phyloP scores from a whole-genome alignment of 2,797 vertebrate genomes.

The Sylvia borin region DNA sequence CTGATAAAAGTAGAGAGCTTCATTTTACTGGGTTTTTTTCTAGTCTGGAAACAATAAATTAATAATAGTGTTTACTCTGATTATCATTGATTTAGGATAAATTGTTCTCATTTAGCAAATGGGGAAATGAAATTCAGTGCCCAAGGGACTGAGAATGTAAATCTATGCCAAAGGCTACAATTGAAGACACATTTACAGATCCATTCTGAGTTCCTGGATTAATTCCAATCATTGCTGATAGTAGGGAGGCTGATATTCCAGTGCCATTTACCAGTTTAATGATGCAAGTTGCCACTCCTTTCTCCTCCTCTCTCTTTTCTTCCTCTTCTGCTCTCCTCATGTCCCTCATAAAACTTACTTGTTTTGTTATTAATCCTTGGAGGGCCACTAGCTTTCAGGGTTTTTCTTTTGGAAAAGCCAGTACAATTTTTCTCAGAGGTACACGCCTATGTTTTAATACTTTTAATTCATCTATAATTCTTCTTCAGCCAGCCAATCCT shows the following conservation, averaged over 20 bases:
- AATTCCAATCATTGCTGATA: conserved; percentile 29
- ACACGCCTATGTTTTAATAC: background rate
- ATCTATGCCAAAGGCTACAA: conserved; percentile 29
- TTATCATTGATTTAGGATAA: conserved; percentile 66
- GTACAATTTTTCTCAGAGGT: background rate
- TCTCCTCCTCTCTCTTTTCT: background rate
- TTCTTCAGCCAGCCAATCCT: background rate
- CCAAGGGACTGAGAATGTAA: conserved; percentile 26
- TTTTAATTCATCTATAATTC: background rate
- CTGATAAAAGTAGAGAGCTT: conserved; percentile 47
- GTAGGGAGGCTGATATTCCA: background rate
- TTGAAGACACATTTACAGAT: conserved; percentile 24
- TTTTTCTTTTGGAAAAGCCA: background rate
- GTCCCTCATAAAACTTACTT: background rate
- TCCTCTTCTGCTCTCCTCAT: background rate
- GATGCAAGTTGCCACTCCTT: background rate
- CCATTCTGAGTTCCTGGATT: conserved; percentile 50
- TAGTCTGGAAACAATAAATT: conserved; percentile 72
- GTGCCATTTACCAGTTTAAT: background rate
- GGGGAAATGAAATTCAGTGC: conserved; percentile 29
- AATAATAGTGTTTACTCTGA: conserved; percentile 69
- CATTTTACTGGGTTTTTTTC: background rate
- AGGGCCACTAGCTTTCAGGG: background rate
- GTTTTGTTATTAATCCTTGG: background rate
- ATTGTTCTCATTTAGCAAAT: conserved; percentile 66